These are phyloP conservation scores for Trachemys scripta DNA, from an alignment of 2,113 vertebrate genomes.

Conservation along the genomic window DNA sequence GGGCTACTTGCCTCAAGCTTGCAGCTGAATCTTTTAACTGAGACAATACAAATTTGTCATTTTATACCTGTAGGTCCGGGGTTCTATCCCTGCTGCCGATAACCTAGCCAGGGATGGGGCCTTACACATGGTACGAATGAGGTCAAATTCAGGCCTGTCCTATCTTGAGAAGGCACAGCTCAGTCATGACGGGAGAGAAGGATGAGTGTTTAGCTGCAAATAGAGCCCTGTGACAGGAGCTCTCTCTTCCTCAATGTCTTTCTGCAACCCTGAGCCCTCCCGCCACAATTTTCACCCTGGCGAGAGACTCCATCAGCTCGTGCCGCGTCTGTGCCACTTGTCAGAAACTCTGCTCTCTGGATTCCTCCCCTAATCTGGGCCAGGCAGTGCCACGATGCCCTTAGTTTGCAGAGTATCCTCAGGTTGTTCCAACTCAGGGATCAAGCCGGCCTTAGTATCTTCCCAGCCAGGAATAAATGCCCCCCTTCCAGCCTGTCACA, in stretches of 20 bases:
- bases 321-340: background rate
- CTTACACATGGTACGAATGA: background rate
- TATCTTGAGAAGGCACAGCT: background rate
- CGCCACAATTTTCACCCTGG: rapidly evolving
- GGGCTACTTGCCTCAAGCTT: background rate
- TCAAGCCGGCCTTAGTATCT: background rate
- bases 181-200: background rate
- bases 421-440: background rate
- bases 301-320: background rate
- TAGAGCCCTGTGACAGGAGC: rapidly evolving
- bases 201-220: background rate
- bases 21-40: rapidly evolving
- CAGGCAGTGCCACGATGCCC: background rate
- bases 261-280: rapidly evolving
- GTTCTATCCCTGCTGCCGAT: background rate
- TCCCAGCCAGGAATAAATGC: background rate
- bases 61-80: rapidly evolving
- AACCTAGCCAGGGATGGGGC: background rate
- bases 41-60: rapidly evolving
- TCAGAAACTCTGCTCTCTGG: background rate
- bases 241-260: background rate
- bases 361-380: rapidly evolving
- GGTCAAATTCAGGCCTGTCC: background rate
- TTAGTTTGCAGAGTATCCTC: rapidly evolving
- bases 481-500: rapidly evolving